Conservation (phyloP, 1,140 invertebrate genomes). For the Drosophila parabipectinata region DNA sequence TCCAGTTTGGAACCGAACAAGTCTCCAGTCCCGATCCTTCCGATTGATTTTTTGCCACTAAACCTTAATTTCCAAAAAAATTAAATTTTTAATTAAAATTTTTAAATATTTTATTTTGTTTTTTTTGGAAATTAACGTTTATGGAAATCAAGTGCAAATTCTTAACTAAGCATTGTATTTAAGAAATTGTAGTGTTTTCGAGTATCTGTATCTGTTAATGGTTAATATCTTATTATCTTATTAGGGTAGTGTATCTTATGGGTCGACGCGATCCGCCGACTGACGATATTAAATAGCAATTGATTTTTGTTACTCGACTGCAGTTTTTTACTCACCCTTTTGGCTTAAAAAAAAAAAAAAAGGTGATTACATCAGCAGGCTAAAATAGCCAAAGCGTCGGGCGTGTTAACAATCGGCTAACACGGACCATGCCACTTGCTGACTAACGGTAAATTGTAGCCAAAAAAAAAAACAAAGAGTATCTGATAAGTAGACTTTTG, state of each 20-base stretch:
- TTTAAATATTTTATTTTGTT: background rate
- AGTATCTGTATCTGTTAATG: conserved; percentile 6
- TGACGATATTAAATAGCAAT: conserved; percentile 43
- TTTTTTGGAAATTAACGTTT: no score
- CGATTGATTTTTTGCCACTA: conserved; percentile 29
- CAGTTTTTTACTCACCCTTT: background rate
- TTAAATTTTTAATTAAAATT: no score
- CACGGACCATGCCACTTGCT: conserved; percentile 23
- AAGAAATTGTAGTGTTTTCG: background rate
- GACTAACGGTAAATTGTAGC: conserved; percentile 28
- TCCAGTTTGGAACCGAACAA: conserved; percentile 29
- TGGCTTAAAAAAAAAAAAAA: background rate
- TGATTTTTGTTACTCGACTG: conserved; percentile 30
- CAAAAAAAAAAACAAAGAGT: background rate
- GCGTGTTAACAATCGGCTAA: conserved; percentile 55
- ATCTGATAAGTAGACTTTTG: background rate
- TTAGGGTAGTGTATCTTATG: conserved; percentile 22
- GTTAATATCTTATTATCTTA: no score
- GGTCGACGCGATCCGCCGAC: conserved; percentile 45
- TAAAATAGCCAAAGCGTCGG: conserved; percentile 51
- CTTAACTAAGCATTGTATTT: conserved; percentile 12
- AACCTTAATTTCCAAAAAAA: background rate
- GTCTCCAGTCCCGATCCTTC: conserved; percentile 65
- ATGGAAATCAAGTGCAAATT: no score
- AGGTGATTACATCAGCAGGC: conserved; percentile 67